Conservation (phyloP, 1,140 invertebrate genomes). For the Thaumatotibia leucotreta region DNA sequence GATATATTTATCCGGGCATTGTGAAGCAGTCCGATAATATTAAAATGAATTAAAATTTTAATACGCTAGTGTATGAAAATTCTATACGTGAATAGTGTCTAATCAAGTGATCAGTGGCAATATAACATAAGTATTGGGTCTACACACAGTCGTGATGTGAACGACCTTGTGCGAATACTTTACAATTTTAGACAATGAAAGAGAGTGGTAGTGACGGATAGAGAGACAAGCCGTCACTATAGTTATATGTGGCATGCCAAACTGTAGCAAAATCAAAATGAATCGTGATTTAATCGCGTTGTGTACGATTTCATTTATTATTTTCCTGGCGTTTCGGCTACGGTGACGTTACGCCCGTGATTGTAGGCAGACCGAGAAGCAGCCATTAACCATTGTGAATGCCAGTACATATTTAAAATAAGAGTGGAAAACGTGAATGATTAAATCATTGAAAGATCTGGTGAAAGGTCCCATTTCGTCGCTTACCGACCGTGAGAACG, state of each 20-base stretch:
- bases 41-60: not conserved
- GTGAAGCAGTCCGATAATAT: not conserved
- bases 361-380: too few species aligned
- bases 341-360: too few species aligned
- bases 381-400: too few species aligned
- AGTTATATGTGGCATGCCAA: not conserved
- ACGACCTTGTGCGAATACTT: not conserved
- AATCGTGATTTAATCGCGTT: not conserved
- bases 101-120: not conserved
- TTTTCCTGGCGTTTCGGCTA: too few species aligned
- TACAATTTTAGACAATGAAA: not conserved
- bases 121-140: not conserved
- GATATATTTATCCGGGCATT: too few species aligned
- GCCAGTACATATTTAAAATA: too few species aligned
- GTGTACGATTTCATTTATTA: too few species aligned
- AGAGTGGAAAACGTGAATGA: too few species aligned
- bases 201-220: not conserved
- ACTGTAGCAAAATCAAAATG: not conserved
- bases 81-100: too few species aligned
- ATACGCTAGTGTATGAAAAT: not conserved
- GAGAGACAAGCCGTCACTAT: not conserved
- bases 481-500: too few species aligned
- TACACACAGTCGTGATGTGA: slow-evolving; percentile 7
- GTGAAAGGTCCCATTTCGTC: too few species aligned
- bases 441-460: too few species aligned